Evolutionary conservation across 2,113 vertebrate species (phyloP).

Genomic region (Morone chrysops): DNA sequence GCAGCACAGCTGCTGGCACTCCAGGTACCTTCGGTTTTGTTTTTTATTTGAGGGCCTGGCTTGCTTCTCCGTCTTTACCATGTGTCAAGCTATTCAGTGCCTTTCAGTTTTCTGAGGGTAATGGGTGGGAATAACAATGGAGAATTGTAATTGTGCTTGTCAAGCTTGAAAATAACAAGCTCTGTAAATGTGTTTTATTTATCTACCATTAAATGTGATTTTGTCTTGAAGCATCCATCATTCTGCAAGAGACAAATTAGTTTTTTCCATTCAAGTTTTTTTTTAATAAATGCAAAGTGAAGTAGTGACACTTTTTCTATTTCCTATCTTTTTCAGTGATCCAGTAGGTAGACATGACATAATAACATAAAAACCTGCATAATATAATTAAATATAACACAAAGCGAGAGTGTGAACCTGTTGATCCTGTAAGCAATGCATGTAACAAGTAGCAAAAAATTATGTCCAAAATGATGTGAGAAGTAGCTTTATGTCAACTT

Average conservation of each 20-base stretch:
- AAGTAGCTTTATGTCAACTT: too few species aligned
- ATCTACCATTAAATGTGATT: slow-evolving; percentile 23
- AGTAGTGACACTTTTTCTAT: not conserved
- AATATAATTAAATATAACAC: not conserved
- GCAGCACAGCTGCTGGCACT: slow-evolving; percentile 67
- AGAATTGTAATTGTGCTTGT: slow-evolving; percentile 7
- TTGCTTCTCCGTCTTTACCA: slow-evolving; percentile 15
- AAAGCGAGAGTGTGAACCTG: not conserved
- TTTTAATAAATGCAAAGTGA: not conserved
- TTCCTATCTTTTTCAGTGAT: not conserved
- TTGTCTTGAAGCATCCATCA: slow-evolving; percentile 9
- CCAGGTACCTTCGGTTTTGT: slow-evolving; percentile 40
- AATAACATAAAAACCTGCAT: not conserved
- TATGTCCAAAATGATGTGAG: not conserved
- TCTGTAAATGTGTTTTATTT: slow-evolving; percentile 30
- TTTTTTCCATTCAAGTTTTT: not conserved
- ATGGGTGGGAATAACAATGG: slow-evolving; percentile 32
- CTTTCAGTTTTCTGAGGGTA: slow-evolving; percentile 28
- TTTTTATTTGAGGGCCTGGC: slow-evolving; percentile 2
- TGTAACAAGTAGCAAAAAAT: not conserved
- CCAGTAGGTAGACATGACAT: not conserved
- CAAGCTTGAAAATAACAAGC: slow-evolving; percentile 19
- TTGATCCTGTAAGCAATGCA: not conserved
- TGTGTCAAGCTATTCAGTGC: slow-evolving; percentile 14
- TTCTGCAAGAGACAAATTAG: not conserved